Evolutionary conservation across 2,113 vertebrate genomes (phyloP).

Genomic region (Lampris megalopsis): DNA sequence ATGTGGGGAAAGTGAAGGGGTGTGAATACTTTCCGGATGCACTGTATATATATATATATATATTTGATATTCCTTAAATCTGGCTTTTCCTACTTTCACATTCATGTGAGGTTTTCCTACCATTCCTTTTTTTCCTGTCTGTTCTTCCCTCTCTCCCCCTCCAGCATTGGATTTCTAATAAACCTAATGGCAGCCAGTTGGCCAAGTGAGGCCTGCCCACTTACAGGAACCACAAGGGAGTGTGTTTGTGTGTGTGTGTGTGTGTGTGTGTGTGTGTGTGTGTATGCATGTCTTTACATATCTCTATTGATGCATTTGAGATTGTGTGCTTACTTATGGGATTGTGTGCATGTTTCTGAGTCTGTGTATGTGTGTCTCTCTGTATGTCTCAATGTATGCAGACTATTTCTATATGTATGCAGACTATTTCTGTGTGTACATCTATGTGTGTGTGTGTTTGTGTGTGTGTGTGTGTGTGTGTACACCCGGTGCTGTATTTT

Average conservation of each 20-base stretch:
- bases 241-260: slow-evolving; percentile 1
- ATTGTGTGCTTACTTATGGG: neutral
- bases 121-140: neutral
- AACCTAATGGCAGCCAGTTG: slow-evolving; percentile 64
- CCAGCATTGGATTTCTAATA: slow-evolving; percentile 64
- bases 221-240: slow-evolving; percentile 40
- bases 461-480: neutral
- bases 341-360: neutral
- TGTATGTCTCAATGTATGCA: neutral
- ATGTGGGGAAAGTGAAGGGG: too few relatives aligned
- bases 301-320: neutral
- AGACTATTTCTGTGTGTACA: neutral
- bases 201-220: slow-evolving; percentile 42
- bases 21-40: too few relatives aligned
- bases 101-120: neutral
- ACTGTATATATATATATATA: too few relatives aligned
- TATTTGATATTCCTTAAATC: too few relatives aligned
- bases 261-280: neutral
- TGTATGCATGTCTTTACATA: neutral
- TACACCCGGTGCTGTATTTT: slow-evolving; percentile 50
- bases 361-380: slow-evolving; percentile 3
- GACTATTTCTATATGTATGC: neutral
- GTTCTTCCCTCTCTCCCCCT: slow-evolving; percentile 35
- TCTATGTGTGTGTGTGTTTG: neutral
- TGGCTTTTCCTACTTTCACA: neutral